Evolutionary conservation across 2,113 vertebrate genomes (phyloP).

Genomic region (Chascanopsetta lugubris): DNA sequence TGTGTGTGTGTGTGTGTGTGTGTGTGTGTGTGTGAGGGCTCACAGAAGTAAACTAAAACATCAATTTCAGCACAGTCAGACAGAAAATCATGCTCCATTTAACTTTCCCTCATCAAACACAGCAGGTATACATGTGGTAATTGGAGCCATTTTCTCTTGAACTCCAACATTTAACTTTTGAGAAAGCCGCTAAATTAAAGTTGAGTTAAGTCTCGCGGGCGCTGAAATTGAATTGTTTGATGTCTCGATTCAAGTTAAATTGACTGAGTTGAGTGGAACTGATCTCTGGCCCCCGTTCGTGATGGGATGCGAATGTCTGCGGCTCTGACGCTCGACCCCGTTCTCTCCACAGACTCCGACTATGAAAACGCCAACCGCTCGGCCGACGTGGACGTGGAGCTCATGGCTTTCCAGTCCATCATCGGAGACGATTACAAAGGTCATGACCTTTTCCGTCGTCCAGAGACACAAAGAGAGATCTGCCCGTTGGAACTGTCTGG

Average conservation of each 20-base stretch:
- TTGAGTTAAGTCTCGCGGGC: not conserved
- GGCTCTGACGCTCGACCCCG: conserved; percentile 13
- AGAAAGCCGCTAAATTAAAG: not conserved
- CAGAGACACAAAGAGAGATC: not conserved
- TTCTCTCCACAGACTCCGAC: conserved; percentile 73
- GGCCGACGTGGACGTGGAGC: conserved; percentile 81
- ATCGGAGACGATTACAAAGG: conserved; percentile 83
- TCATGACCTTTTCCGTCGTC: conserved; percentile 20
- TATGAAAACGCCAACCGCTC: conserved; percentile 78
- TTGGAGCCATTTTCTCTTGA: not conserved
- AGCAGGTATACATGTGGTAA: conserved; percentile 7
- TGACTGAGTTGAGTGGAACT: conserved; percentile 11
- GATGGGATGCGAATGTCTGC: not conserved
- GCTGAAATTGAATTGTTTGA: conserved; percentile 19
- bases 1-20: conserved; percentile 32
- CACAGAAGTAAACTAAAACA: conserved; percentile 19
- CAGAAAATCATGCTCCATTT: conserved; percentile 17
- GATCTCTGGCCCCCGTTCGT: conserved; percentile 11
- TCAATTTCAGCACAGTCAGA: conserved; percentile 31
- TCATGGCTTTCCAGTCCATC: conserved; percentile 84
- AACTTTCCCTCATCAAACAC: conserved; percentile 1
- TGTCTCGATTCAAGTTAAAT: conserved; percentile 5
- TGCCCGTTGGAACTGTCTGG: not conserved
- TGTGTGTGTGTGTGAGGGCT: conserved; percentile 13
- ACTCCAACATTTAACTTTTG: not conserved